These are phyloP conservation scores for Microtus montanus DNA, from an alignment of 2,113 vertebrate genomes.

Conservation along the genomic window DNA sequence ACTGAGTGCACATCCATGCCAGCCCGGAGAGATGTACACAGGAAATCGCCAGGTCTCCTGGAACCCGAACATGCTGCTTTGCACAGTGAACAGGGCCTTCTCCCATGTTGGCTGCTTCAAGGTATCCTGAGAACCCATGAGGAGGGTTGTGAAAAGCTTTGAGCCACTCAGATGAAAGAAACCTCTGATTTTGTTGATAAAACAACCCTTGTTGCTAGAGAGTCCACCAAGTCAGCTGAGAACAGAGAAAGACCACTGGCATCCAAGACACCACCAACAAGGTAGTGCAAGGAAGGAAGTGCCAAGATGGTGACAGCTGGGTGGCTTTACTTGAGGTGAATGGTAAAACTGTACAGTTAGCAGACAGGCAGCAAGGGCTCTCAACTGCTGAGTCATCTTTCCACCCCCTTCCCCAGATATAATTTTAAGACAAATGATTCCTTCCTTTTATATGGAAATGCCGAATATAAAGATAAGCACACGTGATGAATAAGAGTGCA, in stretches of 20 bases:
- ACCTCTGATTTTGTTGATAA: slow-evolving; percentile 3
- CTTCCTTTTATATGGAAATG: slow-evolving; percentile 19
- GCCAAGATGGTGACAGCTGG: not conserved
- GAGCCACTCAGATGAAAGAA: slow-evolving; percentile 39
- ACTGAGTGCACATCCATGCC: not conserved
- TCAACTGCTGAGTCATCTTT: not conserved
- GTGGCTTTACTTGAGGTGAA: not conserved
- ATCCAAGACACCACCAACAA: not conserved
- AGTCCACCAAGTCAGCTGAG: not conserved
- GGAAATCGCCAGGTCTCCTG: not conserved
- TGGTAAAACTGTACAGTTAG: not conserved
- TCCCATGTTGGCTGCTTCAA: not conserved
- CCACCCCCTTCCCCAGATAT: not conserved
- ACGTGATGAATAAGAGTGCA: not conserved
- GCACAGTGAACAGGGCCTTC: not conserved
- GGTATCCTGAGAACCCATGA: not conserved
- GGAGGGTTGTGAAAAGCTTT: slow-evolving; percentile 9
- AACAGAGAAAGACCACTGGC: not conserved
- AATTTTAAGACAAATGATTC: slow-evolving; percentile 22
- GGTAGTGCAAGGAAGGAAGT: not conserved
- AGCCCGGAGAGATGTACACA: not conserved
- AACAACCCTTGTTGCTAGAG: not conserved
- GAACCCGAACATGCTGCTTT: not conserved
- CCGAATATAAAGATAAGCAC: not conserved
- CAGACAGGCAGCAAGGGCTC: not conserved